Evolutionary conservation across 2,113 vertebrate genomes (phyloP).

Genomic region (Corvus cornix): DNA sequence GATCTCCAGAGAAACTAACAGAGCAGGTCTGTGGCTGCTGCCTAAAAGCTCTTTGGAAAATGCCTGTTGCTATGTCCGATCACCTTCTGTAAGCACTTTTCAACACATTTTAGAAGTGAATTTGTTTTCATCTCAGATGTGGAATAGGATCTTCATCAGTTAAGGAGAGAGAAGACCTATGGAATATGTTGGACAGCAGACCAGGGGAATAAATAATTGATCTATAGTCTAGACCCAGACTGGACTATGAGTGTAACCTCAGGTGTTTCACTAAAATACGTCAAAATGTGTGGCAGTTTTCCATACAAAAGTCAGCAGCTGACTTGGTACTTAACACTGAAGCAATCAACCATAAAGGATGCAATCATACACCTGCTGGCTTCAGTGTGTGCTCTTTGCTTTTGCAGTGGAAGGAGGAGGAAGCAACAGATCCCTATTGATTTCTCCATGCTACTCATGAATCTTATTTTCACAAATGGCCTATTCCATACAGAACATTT

Average conservation of each 20-base stretch:
- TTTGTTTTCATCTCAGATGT: neutral
- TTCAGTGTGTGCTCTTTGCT: neutral
- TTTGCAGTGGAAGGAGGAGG: neutral
- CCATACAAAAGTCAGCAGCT: neutral
- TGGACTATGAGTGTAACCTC: neutral
- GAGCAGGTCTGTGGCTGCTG: neutral
- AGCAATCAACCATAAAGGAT: neutral
- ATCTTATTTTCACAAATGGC: neutral
- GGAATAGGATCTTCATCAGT: rapidly evolving
- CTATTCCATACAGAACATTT: neutral
- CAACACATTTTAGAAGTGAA: neutral
- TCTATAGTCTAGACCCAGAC: no score
- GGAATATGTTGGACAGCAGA: neutral
- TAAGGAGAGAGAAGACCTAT: neutral
- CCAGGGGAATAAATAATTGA: neutral
- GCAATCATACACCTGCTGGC: neutral
- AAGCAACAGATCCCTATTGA: neutral
- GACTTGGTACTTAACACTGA: neutral
- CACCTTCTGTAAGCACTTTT: neutral
- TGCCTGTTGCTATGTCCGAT: neutral
- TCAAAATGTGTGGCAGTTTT: neutral
- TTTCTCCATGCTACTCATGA: neutral
- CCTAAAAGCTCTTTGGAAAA: neutral
- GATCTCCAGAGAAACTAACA: neutral
- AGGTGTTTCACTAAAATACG: neutral